Evolutionary conservation across 2,888 invertebrate species (phyloP), one percentile per base, ranked within the genome.

Genomic region (Eupithecia centaureata): DNA sequence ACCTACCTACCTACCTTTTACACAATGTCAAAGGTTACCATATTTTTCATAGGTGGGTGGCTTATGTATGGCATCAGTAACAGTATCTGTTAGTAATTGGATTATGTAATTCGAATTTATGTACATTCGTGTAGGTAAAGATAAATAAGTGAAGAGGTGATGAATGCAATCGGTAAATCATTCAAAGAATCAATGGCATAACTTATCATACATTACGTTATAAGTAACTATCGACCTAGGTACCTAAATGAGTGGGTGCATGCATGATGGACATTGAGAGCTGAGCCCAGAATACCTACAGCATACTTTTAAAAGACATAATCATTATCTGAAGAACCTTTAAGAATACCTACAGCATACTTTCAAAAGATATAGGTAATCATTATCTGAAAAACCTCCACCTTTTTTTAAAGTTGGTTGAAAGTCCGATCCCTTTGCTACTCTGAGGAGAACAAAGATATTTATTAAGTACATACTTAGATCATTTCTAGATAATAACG

Each of bases 131-230:
- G n/a, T 51, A 32, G 3, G 56, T 56, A 30, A 56, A 32, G 15
- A 56, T 15, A 52, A 42, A 54, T 13, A 54, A 54, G 27, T 22
- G 32, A 56, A 56, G 56, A 18, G 56, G 18, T 32, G 56, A 32
- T 56, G 30, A 32, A 56, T 30, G 56, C 56, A 56, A 54, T 28
- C 28, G 54, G n/a, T 56, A 2, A 5, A 56, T 13, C n/a, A 56
- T 30, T 56, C 8, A 56, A 8, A 32, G 3, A 0, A 18, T 25
- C 32, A 32, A 56, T 56, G n/a, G 28, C 28, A 32, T 32, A 56
- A 18, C 30, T n/a, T 15, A 56, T 18, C 30, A 30, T 56, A 42
- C 0, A 5, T 42, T 38, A 38, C 25, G 22, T 51, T 51, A 51
- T 5, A n/a, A n/a, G n/a, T n/a, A 51, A 12, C 51, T 5, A 42